Conservation (phyloP, 2,113 vertebrate species). For the Ageneiosus marmoratus region DNA sequence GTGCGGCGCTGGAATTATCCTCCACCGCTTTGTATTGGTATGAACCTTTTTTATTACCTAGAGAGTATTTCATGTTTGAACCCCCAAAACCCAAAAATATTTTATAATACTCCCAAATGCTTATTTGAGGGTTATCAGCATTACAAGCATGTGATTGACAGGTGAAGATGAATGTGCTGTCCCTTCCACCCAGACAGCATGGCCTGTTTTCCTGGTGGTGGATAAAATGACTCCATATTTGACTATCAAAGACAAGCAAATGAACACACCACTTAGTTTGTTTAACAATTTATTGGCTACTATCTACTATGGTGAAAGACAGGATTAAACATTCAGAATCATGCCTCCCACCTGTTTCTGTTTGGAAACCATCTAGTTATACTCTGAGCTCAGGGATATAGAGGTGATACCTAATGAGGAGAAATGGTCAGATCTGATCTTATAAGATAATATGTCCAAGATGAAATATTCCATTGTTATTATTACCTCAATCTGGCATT, state of each 20-base stretch:
- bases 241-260: background rate
- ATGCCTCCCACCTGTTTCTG: background rate
- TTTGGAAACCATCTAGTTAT: background rate
- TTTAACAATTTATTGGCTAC: background rate
- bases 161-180: background rate
- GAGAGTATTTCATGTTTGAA: background rate
- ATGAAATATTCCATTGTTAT: background rate
- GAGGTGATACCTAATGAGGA: background rate
- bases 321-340: background rate
- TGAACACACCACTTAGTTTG: background rate
- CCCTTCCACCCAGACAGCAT: background rate
- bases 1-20: conserved; percentile 97
- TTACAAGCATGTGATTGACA: background rate
- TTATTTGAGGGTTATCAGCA: background rate
- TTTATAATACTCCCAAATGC: background rate
- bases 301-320: background rate
- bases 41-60: conserved; percentile 15
- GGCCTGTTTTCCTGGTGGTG: background rate
- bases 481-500: too few relatives aligned
- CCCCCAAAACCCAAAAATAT: background rate
- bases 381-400: background rate
- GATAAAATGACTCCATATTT: background rate
- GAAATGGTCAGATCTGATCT: background rate
- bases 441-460: background rate
- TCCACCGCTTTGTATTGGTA: conserved; percentile 95